Evolutionary conservation across 92 coral and sea anemone species (phyloP), one percentile per base, ranked within the genome.

Genomic region (Galaxea fascicularis): DNA sequence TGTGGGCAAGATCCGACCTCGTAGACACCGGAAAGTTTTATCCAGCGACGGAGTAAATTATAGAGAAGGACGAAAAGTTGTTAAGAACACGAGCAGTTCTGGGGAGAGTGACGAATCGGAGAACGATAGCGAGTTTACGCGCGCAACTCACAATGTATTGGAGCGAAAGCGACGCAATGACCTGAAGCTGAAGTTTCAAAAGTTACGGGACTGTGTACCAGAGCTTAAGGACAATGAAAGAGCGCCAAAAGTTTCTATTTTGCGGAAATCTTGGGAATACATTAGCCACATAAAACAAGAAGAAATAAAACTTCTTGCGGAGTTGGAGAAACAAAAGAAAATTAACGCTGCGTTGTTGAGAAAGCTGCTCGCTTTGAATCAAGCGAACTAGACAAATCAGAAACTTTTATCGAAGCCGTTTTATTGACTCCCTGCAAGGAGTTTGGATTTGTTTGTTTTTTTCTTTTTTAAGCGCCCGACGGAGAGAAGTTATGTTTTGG

Each of bases 51-150:
- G 71, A 27, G 74, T 85, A 16, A 82, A 83, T 77, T 89, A 79
- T 89, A 79, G 79, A 64, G 93, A 92, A 29, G 93, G 85, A 66
- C 77, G 86, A 59, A 94, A 87, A 44, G 84, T 86, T 44, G 68
- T 76, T 73, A 94, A 89, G 79, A 84, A 67, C 47, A 77, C 65
- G 12, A 94, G 87, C 52, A 86, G 93, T 11, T 90, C 92, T 20
- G 98, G 95, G 17, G 98, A 94, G 53, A 93, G 97, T 63, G 98
- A 95, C 60, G 98, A 97, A 80, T 97, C 99, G 1, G 99, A 97
- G 41, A 90, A 91, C 63, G 99, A 97, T 67, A 92, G 98, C 20
- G 99, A 97, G 63, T 92, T 90, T 67, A 95, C 98, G 46, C 86
- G 99, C 18, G 99, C 99, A 15, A 92, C 99, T 13, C 99, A 97